phyloP scores from a whole-genome alignment of 2,797 vertebrate genomes.

The Setipinna tenuifilis region DNA sequence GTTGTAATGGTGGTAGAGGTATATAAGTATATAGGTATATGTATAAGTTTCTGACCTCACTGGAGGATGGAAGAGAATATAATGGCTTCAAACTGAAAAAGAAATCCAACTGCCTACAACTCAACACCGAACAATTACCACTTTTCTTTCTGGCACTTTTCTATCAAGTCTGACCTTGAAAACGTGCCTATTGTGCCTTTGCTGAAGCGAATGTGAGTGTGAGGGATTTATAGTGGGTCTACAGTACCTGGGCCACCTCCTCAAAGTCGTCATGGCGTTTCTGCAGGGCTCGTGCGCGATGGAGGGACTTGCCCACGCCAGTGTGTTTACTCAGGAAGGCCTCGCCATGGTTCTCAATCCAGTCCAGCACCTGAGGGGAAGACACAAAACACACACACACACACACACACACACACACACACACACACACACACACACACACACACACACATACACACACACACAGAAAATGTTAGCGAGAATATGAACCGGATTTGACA shows the following conservation, averaged over 20 bases:
- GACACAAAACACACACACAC: slow-evolving; percentile 22
- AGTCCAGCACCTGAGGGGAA: slow-evolving; percentile 82
- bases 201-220: no score
- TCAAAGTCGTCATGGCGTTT: slow-evolving; percentile 91
- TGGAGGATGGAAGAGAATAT: no score
- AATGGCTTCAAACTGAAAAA: no score
- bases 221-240: not conserved
- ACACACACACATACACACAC: slow-evolving; percentile 25
- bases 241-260: slow-evolving; percentile 87
- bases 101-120: no score
- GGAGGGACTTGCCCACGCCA: slow-evolving; percentile 87
- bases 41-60: no score
- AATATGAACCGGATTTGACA: not conserved
- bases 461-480: not conserved
- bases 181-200: no score
- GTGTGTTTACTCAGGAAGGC: slow-evolving; percentile 91
- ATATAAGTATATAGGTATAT: no score
- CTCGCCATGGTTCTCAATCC: slow-evolving; percentile 90
- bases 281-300: slow-evolving; percentile 85
- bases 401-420: slow-evolving; percentile 27
- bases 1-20: no score
- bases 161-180: no score
- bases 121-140: no score
- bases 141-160: no score
- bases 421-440: slow-evolving; percentile 31